phyloP scores from a whole-genome alignment of 2,888 invertebrate species.

The Ramazzottius varieornatus region DNA sequence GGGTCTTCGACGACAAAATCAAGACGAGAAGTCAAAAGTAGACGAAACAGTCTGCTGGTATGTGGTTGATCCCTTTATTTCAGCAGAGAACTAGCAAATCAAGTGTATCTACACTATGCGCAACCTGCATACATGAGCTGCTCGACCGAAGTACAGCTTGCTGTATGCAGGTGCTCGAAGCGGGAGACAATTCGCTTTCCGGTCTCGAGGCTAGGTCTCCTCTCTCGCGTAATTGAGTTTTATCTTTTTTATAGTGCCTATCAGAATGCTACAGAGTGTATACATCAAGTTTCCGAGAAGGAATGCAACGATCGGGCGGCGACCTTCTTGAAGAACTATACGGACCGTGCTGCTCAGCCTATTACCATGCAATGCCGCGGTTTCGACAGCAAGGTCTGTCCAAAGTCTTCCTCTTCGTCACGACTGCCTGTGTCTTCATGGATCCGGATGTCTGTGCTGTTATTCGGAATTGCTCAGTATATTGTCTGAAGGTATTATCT shows the following conservation, averaged over 20 bases:
- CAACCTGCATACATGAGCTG: too few relatives aligned
- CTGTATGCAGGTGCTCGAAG: too few relatives aligned
- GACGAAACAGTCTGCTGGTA: background rate
- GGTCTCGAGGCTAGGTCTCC: too few relatives aligned
- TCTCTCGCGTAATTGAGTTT: too few relatives aligned
- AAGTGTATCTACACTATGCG: too few relatives aligned
- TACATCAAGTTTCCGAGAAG: background rate
- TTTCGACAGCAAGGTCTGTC: background rate
- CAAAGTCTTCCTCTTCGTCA: background rate
- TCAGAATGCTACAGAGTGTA: background rate
- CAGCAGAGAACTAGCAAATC: too few relatives aligned
- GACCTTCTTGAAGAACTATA: constrained; percentile 2
- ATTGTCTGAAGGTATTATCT: too few relatives aligned
- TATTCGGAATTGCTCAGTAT: too few relatives aligned
- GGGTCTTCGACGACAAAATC: background rate
- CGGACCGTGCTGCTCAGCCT: background rate
- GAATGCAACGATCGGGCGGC: background rate
- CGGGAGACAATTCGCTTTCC: too few relatives aligned
- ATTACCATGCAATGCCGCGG: background rate
- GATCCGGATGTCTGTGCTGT: background rate
- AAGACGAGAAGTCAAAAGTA: background rate
- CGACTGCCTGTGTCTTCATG: background rate
- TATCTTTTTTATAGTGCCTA: background rate
- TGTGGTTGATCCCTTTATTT: too few relatives aligned
- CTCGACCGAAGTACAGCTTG: too few relatives aligned